phyloP scores from a whole-genome alignment of 2,113 vertebrate species.

The Chaenogobius annularis region DNA sequence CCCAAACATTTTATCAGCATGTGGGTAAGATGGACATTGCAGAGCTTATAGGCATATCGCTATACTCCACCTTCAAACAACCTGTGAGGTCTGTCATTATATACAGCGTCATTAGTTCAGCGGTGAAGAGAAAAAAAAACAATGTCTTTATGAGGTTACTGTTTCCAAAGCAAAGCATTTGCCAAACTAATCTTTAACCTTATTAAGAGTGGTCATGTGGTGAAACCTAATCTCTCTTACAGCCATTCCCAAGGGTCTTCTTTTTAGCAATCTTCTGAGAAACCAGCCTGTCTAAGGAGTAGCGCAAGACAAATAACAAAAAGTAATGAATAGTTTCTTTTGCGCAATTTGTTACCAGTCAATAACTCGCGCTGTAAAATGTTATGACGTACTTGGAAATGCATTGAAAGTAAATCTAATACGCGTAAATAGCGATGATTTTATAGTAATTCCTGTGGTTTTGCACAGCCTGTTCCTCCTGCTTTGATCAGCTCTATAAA shows the following conservation, averaged over 20 bases:
- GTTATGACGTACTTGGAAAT: neutral
- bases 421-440: neutral
- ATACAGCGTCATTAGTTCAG: conserved; percentile 13
- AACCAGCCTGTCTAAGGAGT: conserved; percentile 10
- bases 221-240: conserved; percentile 4
- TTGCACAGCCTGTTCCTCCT: neutral
- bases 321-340: neutral
- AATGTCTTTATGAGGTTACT: neutral
- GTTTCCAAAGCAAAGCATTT: conserved; percentile 21
- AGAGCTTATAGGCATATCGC: neutral
- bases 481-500: neutral
- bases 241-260: conserved; percentile 2
- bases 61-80: neutral
- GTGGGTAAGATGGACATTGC: neutral
- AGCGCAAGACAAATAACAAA: neutral
- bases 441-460: conserved; percentile 1
- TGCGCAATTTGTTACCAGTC: neutral
- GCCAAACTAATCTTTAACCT: conserved; percentile 12
- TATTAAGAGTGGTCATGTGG: conserved; percentile 21
- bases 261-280: conserved; percentile 17
- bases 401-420: neutral
- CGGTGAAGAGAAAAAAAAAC: conserved; percentile 7
- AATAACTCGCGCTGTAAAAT: neutral
- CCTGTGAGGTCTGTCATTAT: conserved; percentile 18
- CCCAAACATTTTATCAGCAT: neutral